Conservation (phyloP, 2,888 invertebrate genomes). For the Platycheirus albimanus region DNA sequence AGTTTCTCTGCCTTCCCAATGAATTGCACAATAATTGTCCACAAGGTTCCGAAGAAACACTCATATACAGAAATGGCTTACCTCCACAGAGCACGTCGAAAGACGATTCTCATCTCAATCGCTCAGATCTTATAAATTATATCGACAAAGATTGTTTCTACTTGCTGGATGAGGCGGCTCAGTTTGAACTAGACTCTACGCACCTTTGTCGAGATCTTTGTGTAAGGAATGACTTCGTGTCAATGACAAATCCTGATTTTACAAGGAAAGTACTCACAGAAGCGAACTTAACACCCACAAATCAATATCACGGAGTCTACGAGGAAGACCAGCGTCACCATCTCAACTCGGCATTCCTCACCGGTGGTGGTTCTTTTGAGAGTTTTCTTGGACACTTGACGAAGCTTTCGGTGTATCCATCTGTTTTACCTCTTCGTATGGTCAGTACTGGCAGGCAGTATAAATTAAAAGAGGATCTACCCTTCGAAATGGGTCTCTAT, state of each 20-base stretch:
- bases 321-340: constrained; percentile 83
- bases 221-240: constrained; percentile 84
- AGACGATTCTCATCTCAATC: constrained; percentile 79
- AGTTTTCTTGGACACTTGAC: constrained; percentile 87
- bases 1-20: constrained; percentile 88
- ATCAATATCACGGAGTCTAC: constrained; percentile 86
- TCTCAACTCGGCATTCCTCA: constrained; percentile 87
- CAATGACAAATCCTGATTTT: constrained; percentile 91
- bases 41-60: constrained; percentile 75
- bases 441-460: constrained; percentile 90
- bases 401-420: constrained; percentile 86
- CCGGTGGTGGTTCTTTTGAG: constrained; percentile 89
- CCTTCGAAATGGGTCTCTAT: constrained; percentile 84
- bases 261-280: constrained; percentile 89
- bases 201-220: constrained; percentile 79
- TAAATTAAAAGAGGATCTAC: constrained; percentile 69
- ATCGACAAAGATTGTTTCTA: constrained; percentile 84
- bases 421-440: constrained; percentile 87
- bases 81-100: constrained; percentile 76
- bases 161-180: constrained; percentile 88
- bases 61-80: constrained; percentile 77
- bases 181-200: constrained; percentile 86
- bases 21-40: constrained; percentile 87
- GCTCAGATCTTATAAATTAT: constrained; percentile 79
- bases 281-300: constrained; percentile 85